Evolutionary conservation across 2,797 vertebrate genomes (phyloP).

Genomic region (Salmo trutta): DNA sequence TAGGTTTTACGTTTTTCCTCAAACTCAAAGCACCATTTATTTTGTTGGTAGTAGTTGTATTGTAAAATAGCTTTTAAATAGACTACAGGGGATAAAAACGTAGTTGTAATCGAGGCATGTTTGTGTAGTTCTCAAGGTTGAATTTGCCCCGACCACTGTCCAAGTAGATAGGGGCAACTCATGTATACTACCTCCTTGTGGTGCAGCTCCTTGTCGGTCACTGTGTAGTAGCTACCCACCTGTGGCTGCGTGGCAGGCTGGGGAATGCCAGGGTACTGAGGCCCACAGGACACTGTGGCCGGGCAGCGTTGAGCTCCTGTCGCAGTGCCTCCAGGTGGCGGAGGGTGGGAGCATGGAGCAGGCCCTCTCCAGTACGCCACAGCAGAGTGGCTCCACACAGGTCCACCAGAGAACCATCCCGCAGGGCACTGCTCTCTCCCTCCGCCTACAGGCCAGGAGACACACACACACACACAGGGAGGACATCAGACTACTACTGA

Average conservation of each 20-base stretch:
- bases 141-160: too few relatives aligned
- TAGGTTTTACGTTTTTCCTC: background rate
- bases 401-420: conserved; percentile 86
- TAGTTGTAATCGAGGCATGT: background rate
- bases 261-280: conserved; percentile 98
- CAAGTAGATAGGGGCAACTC: too few relatives aligned
- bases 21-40: background rate
- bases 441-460: conserved; percentile 78
- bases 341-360: conserved; percentile 75
- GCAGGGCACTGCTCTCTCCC: conserved; percentile 91
- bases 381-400: conserved; percentile 79
- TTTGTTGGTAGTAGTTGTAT: background rate
- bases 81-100: background rate
- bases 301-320: conserved; percentile 94
- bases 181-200: too few relatives aligned
- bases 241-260: conserved; percentile 91
- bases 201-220: background rate
- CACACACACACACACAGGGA: background rate
- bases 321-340: conserved; percentile 93
- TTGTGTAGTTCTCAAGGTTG: background rate
- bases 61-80: too few relatives aligned
- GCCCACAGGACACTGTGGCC: conserved; percentile 97
- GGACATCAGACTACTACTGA: background rate
- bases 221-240: conserved; percentile 68
- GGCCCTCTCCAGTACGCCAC: conserved; percentile 79